Conservation (phyloP, 2,888 invertebrate species). For the Trichogramma dendrolimi region DNA sequence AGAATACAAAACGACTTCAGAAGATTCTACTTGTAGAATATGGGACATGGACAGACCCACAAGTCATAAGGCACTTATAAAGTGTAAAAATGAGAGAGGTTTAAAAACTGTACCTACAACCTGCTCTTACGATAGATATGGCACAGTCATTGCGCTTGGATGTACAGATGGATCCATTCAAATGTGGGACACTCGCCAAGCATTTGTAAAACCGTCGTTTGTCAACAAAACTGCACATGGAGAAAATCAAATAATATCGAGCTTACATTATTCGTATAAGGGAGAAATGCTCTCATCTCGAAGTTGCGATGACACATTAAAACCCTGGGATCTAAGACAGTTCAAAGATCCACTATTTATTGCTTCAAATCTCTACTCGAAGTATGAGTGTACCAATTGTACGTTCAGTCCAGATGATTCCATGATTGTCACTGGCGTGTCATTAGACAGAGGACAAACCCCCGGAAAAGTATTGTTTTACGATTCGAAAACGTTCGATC, state of each 20-base stretch:
- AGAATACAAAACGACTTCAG: conserved; percentile 91
- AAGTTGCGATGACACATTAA: conserved; percentile 88
- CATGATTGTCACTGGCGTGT: conserved; percentile 83
- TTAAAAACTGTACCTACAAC: conserved; percentile 80
- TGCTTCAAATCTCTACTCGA: conserved; percentile 69
- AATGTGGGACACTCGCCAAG: conserved; percentile 93
- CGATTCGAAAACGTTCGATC: conserved; percentile 70
- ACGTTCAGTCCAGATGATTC: conserved; percentile 90
- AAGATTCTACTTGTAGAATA: conserved; percentile 86
- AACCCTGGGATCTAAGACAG: conserved; percentile 87
- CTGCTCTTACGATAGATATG: conserved; percentile 80
- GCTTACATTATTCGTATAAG: conserved; percentile 83
- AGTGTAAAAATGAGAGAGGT: conserved; percentile 81
- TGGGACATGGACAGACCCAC: conserved; percentile 82
- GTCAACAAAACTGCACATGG: conserved; percentile 77
- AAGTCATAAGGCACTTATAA: conserved; percentile 83
- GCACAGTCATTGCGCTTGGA: conserved; percentile 82
- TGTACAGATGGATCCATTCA: conserved; percentile 94
- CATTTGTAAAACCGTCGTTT: conserved; percentile 81
- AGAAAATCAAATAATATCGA: conserved; percentile 75
- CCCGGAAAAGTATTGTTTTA: conserved; percentile 75
- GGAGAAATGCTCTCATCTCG: conserved; percentile 74
- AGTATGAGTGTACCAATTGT: conserved; percentile 76
- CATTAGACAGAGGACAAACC: conserved; percentile 62
- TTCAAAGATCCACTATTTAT: conserved; percentile 74